Evolutionary conservation across 1,140 invertebrate species (phyloP), one percentile per base, ranked within the genome.

Genomic region (Bombus consobrinus): DNA sequence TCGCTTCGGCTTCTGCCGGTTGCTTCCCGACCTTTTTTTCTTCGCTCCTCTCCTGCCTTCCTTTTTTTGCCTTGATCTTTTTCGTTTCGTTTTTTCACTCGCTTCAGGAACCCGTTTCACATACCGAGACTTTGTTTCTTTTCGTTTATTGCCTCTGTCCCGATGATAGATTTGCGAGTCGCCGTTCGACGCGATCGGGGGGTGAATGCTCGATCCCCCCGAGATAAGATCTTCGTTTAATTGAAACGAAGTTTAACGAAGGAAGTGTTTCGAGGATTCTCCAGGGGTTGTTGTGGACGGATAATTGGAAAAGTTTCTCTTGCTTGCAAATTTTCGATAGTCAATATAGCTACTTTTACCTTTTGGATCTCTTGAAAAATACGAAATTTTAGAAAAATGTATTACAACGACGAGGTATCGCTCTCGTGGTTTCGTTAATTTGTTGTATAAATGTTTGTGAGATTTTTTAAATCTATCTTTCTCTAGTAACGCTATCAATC

Each of bases 141-240:
- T 73, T 74, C 32, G 71, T 34, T 64, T 43, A 64, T 73, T 73
- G 80, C 39, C 5, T 15, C 28, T 34, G 37, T 74, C 53, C 22
- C 32, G 80, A 82, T 74, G 71, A 74, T 47, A 53, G n/a, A 82
- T 74, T 73, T 28, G 68, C n/a, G 34, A 71, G 34, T 9, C 28
- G 12, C 64, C 25, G 25, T 43, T 73, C 39, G 39, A 73, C 13
- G 39, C 28, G 25, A 43, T 28, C 22, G 10, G 18, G 41, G 34
- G 18, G 8, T 25, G 66, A 39, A 25, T 34, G 78, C 28, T 43
- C 47, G 64, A 28, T 47, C 22, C 5, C 5, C 9, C 9, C 1
- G 32, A 28, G 28, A 39, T 41, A 32, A 53, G 34, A 12, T 32
- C 3, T 28, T 9, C 5, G 69, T 41, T 77, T 77, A 62, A 62